Evolutionary conservation across 2,113 vertebrate species (phyloP), one percentile per base, ranked within the genome.

Genomic region (Helogale parvula): DNA sequence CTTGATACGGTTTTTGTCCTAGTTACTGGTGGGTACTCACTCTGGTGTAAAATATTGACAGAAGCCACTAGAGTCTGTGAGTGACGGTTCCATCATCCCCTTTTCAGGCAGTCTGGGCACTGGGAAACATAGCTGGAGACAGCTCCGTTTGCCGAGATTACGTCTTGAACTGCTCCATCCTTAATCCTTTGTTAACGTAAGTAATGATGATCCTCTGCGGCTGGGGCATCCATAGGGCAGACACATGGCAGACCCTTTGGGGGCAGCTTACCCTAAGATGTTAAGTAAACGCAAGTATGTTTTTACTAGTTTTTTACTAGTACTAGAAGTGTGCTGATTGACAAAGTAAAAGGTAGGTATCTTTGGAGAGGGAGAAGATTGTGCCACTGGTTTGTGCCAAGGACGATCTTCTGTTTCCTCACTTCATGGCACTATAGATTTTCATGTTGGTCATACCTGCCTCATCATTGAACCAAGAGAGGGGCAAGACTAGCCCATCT

Each of bases 51-150:
- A 93, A 41, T 52, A 63, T 15, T 89, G 33, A 86, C 29, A 89
- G 52, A 82, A 85, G 41, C 63, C 68, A n/a, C 33, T 38, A 69
- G 60, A 65, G 54, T 87, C 17, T 83, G 2, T 90, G 23, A n/a
- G 15, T 98, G 33, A 98, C 84, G 52, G 33, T 94, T 72, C 45
- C 74, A 54, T 93, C 80, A 95, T 57, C 97, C 92, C 95, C 98
- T 97, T 99, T 98, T 52, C 98, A 99, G 99, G 99, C 99, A 97
- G 99, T 99, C 91, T 99, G 99, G 99, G 99, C 99, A 5, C 97
- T 99, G 97, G 99, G 99, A 91, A 99, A 99, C 98, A 99, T 99
- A 96, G 99, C 99, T 91, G 99, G 99, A 83, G 99, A 99, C 98
- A 99, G 99, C 95, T 99, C 99, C 35, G 99, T 99, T 87, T 99